Base-by-base conservation (phyloP, 2,888 invertebrate genomes). In the Dimorphilus gyrociliatus region DNA sequence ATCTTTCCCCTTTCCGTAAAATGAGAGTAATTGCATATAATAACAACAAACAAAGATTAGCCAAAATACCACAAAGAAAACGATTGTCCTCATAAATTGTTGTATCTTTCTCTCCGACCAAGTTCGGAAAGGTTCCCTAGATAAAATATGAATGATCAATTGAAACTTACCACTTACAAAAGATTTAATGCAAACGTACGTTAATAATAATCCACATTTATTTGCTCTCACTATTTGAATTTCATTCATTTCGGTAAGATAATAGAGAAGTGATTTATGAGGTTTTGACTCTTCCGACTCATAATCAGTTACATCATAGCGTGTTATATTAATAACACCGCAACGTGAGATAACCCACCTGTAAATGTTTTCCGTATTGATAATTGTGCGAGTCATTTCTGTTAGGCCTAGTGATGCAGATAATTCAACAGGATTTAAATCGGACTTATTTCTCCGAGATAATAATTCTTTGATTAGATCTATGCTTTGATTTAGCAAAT, bases 261-360 rank as follows among this genome's bases (percentile, higher is more conserved):
- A 15, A 15, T 29, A 29, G 23, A 29, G 16, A 16, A 29, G 16
- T 4, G 23, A 23, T 12, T 29, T 29, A 24, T 29, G 23, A 4
- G 15, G 23, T 12, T 19, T 19, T 21, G 23, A 4, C 13, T 21
- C 23, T 15, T 21, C 7, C 8, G 29, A 29, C 12, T 29, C 29
- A 23, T 23, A 29, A 10, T 29, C 15, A 10, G 29, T 29, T 2
- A 29, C 23, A 13, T 29, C 29, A 15, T 29, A 29, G 2, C 29
- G 29, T 4, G 24, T 18, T 4, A 23, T 7, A 19, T 23, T 7
- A 23, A 29, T 17, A 14, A 29, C n/a, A n/a, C 23, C 29, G 12
- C 24, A 23, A 10, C 24, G 17, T 16, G 24, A 4, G 16, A 29
- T 16, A 13, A n/a, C 12, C 13, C 17, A 29, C 16, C 14, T 19